Percentiles rank a stretch among this genome's conserved stretches.
Evolutionary conservation across 2,888 invertebrate species (phyloP).

Genomic region (Galerucella calmariensis): DNA sequence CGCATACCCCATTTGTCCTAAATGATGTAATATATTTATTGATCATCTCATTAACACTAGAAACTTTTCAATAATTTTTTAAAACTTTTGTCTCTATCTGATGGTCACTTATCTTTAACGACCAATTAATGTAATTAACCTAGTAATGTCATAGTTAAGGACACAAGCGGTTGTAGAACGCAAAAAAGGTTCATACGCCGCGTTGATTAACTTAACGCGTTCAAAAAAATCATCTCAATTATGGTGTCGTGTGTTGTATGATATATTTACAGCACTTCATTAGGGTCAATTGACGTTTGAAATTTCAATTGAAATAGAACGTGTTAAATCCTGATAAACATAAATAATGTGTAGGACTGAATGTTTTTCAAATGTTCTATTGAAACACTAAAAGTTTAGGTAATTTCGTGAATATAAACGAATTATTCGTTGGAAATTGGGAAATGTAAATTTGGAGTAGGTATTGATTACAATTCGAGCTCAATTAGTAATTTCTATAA

Average conservation of each 20-base stretch:
- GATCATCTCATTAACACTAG: background rate
- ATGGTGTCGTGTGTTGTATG: conserved; percentile 35
- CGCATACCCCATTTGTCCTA: background rate
- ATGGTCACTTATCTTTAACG: conserved; percentile 8
- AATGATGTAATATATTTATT: background rate
- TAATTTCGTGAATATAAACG: too few species aligned
- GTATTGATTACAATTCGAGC: too few species aligned
- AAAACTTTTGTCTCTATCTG: conserved; percentile 3
- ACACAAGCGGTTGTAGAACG: conserved; percentile 29
- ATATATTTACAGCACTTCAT: conserved; percentile 37
- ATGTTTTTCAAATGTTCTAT: background rate
- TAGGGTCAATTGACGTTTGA: conserved; percentile 38
- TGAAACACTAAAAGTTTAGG: background rate
- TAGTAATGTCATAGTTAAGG: conserved; percentile 27
- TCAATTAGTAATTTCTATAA: too few species aligned
- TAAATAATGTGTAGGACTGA: conserved; percentile 22
- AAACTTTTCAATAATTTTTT: background rate
- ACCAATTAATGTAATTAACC: conserved; percentile 33
- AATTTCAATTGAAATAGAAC: conserved; percentile 31
- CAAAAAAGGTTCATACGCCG: conserved; percentile 24
- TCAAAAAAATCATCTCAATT: conserved; percentile 36
- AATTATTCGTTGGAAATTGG: too few species aligned
- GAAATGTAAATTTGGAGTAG: too few species aligned
- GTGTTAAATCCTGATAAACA: conserved; percentile 23
- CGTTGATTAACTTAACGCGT: conserved; percentile 30